Conservation (phyloP, 1,140 invertebrate genomes). For the Drosophila varians region DNA sequence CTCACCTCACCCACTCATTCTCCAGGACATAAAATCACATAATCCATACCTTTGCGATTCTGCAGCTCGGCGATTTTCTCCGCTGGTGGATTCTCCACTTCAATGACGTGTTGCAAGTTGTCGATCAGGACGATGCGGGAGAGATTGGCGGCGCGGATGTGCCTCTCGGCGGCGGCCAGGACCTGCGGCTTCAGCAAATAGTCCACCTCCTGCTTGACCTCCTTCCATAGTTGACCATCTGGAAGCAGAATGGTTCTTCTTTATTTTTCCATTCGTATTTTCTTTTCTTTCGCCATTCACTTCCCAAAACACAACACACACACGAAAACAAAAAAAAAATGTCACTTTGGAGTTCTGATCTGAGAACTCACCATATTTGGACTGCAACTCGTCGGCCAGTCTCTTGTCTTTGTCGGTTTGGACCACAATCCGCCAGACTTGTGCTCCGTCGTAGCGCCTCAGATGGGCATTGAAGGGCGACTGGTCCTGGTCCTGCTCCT, state of each 20-base stretch:
- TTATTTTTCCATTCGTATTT: not conserved
- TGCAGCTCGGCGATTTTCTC: constrained; percentile 87
- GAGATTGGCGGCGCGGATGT: constrained; percentile 85
- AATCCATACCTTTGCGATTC: constrained; percentile 90
- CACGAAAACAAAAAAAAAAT: not conserved
- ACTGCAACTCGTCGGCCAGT: constrained; percentile 75
- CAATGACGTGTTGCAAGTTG: constrained; percentile 90
- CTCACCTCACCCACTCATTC: too few relatives aligned
- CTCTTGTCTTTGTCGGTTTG: constrained; percentile 80
- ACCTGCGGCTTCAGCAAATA: constrained; percentile 87
- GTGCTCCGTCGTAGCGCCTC: constrained; percentile 85
- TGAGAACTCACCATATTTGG: constrained; percentile 73
- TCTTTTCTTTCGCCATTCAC: not conserved
- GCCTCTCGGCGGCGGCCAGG: constrained; percentile 84
- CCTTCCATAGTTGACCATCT: constrained; percentile 89
- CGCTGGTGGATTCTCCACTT: constrained; percentile 89
- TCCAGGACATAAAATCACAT: too few relatives aligned
- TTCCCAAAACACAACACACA: not conserved
- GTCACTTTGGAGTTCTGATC: not conserved
- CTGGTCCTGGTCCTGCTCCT: constrained; percentile 1
- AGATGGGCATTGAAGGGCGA: constrained; percentile 55
- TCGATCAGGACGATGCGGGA: constrained; percentile 88
- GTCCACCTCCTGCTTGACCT: constrained; percentile 87
- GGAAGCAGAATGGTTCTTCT: not conserved
- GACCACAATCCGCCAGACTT: constrained; percentile 85